phyloP scores from a whole-genome alignment of 2,888 invertebrate species.

The Macrophya alboannulata region DNA sequence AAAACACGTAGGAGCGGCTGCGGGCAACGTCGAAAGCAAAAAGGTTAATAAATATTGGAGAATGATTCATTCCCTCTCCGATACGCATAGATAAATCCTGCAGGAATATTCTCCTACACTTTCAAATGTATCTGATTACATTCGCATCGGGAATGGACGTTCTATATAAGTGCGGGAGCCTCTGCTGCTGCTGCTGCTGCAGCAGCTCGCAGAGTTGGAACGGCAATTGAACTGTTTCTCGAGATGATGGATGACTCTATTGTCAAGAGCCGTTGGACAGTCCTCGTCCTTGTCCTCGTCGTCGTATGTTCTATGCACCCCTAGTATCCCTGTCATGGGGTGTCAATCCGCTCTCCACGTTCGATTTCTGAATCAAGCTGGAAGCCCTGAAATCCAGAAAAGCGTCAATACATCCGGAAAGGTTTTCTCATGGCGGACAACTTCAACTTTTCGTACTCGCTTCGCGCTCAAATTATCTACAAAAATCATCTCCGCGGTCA shows the following conservation, averaged over 20 bases:
- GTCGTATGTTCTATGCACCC: slow-evolving; percentile 38
- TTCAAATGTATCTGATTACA: slow-evolving; percentile 54
- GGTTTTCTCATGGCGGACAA: neutral
- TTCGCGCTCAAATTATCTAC: neutral
- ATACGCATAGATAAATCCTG: slow-evolving; percentile 41
- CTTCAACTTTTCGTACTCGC: neutral
- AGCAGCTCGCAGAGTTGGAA: slow-evolving; percentile 68
- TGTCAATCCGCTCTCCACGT: slow-evolving; percentile 45
- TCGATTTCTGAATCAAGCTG: slow-evolving; percentile 45
- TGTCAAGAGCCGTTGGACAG: slow-evolving; percentile 71
- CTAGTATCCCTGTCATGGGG: slow-evolving; percentile 37
- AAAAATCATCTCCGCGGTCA: neutral
- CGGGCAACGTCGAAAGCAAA: too few species aligned
- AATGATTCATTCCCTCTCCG: slow-evolving; percentile 28
- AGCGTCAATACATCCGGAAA: neutral
- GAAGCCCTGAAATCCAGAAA: neutral
- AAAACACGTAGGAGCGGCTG: neutral
- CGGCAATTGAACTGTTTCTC: slow-evolving; percentile 76
- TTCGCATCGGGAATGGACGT: slow-evolving; percentile 37
- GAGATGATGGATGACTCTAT: slow-evolving; percentile 80
- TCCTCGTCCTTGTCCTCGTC: slow-evolving; percentile 51
- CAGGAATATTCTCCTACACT: slow-evolving; percentile 22
- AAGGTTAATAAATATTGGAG: slow-evolving; percentile 27
- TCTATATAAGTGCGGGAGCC: slow-evolving; percentile 16
- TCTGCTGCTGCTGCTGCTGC: slow-evolving; percentile 47